phyloP scores from a whole-genome alignment of 1,140 invertebrate species.

The Adelges cooleyi region DNA sequence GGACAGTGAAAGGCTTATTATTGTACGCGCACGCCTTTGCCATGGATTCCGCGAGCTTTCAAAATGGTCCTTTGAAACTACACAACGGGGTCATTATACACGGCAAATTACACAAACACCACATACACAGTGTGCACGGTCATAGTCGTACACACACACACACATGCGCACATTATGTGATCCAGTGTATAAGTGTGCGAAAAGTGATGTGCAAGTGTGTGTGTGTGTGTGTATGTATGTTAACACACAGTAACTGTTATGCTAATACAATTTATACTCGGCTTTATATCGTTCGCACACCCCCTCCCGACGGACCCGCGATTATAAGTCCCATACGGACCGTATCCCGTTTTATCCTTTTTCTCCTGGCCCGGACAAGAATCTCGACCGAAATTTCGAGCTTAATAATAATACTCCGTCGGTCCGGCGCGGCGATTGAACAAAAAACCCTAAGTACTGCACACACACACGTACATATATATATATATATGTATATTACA shows the following conservation, averaged over 20 bases:
- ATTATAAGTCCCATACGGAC: too few relatives aligned
- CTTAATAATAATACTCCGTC: too few relatives aligned
- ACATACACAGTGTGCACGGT: not conserved
- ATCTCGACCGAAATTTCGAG: too few relatives aligned
- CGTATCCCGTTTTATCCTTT: too few relatives aligned
- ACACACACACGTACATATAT: too few relatives aligned
- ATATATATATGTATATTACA: too few relatives aligned
- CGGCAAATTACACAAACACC: not conserved
- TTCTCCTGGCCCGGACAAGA: too few relatives aligned
- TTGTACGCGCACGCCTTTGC: not conserved
- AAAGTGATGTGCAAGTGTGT: too few relatives aligned
- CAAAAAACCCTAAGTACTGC: too few relatives aligned
- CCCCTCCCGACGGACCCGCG: too few relatives aligned
- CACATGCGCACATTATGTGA: not conserved
- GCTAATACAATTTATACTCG: conserved; percentile 15
- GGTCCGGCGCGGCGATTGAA: too few relatives aligned
- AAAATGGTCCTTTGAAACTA: not conserved
- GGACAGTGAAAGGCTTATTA: conserved; percentile 1
- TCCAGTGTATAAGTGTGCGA: not conserved
- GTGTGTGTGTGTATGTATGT: too few relatives aligned
- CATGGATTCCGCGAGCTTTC: not conserved
- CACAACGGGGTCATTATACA: conserved; percentile 6
- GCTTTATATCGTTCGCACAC: not conserved
- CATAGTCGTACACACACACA: not conserved
- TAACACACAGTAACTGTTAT: not conserved